Percentiles rank a stretch among this genome's conserved stretches.
Conservation (phyloP, 2,797 vertebrate genomes). For the Sandelia bainsii region DNA sequence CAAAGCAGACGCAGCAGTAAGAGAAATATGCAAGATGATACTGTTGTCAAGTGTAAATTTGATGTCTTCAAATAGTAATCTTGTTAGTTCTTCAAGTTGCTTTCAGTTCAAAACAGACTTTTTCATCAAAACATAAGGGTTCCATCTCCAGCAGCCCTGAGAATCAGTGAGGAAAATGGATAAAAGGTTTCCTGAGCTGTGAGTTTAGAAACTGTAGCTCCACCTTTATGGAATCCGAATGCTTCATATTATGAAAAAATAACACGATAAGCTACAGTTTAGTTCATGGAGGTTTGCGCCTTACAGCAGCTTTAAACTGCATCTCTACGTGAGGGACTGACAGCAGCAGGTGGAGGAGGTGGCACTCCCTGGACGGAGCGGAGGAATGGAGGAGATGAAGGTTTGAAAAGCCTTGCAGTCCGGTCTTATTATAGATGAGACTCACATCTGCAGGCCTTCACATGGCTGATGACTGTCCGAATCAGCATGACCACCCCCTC, state of each 20-base stretch:
- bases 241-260: not conserved
- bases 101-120: not conserved
- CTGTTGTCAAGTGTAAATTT: not conserved
- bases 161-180: no score
- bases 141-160: no score
- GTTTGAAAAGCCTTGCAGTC: constrained; percentile 66
- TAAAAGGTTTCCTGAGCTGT: not conserved
- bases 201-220: not conserved
- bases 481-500: not conserved
- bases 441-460: constrained; percentile 71
- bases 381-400: constrained; percentile 64
- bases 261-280: not conserved
- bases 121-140: not conserved
- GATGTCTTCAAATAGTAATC: not conserved
- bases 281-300: constrained; percentile 15
- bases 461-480: constrained; percentile 30
- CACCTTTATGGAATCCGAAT: not conserved
- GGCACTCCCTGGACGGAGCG: constrained; percentile 61
- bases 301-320: constrained; percentile 41
- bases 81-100: not conserved
- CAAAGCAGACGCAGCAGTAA: not conserved
- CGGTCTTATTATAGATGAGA: constrained; percentile 69
- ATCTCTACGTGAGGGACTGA: constrained; percentile 56
- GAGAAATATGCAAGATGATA: not conserved
- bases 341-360: constrained; percentile 73